Conservation (phyloP, 2,797 vertebrate species). For the Ctenochaetus hawaiiensis region DNA sequence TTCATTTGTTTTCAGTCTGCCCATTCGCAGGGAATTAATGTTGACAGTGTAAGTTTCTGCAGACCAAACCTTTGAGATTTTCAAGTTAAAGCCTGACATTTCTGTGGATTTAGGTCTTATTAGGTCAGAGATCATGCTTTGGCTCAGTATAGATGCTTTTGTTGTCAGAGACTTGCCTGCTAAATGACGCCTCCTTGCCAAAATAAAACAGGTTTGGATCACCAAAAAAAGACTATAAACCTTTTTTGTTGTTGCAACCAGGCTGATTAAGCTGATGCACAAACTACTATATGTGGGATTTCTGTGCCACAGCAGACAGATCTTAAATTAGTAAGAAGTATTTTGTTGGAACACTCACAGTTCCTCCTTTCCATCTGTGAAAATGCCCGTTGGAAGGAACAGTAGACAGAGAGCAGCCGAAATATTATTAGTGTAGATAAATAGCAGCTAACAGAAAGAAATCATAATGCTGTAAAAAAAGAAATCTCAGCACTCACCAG, state of each 20-base stretch:
- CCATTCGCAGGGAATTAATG: too few species aligned
- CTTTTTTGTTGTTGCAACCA: too few species aligned
- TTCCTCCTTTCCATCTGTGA: conserved; percentile 66
- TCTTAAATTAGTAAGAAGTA: conserved; percentile 79
- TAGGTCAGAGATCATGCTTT: too few species aligned
- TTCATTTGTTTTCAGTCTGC: conserved; percentile 55
- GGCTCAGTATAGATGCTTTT: too few species aligned
- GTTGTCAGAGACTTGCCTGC: too few species aligned
- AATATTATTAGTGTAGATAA: conserved; percentile 65
- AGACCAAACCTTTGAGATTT: too few species aligned
- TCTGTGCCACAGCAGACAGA: conserved; percentile 66
- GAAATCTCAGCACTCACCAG: conserved; percentile 54
- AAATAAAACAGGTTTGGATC: too few species aligned
- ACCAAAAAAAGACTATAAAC: too few species aligned
- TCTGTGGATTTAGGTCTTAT: too few species aligned
- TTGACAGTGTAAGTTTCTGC: too few species aligned
- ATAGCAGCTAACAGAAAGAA: conserved; percentile 62
- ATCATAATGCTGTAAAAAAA: conserved; percentile 45
- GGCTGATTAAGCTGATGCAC: conserved; percentile 62
- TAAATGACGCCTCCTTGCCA: too few species aligned
- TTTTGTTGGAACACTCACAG: conserved; percentile 65
- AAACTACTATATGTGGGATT: conserved; percentile 59
- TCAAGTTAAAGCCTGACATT: too few species aligned
- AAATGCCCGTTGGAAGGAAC: conserved; percentile 64
- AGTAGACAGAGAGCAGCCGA: conserved; percentile 48